Percentiles rank a stretch among this genome's conserved stretches.
These are phyloP conservation scores for Eupithecia subumbrata DNA, from an alignment of 2,888 invertebrate genomes.

Conservation along the genomic window DNA sequence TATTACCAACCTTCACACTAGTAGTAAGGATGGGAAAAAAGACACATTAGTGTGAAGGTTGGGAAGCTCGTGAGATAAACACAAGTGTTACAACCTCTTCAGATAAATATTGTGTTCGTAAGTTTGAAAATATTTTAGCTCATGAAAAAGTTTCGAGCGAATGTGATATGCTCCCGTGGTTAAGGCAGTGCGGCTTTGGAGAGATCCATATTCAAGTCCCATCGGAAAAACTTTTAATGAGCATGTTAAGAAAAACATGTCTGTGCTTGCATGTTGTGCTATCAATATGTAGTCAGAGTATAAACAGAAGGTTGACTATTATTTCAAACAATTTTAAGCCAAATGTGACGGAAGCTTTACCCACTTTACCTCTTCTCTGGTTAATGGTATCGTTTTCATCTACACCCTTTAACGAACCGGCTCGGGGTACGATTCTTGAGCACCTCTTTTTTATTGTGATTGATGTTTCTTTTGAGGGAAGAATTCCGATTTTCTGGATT, in stretches of 20 bases:
- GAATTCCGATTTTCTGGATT: not conserved
- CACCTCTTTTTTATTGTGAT: conserved; percentile 7
- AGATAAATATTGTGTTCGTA: no score
- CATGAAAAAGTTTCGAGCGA: not conserved
- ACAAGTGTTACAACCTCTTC: no score
- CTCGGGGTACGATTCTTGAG: conserved; percentile 5
- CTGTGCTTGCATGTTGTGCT: not conserved
- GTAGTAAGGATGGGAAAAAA: no score
- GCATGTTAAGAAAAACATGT: not conserved
- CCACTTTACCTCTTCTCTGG: conserved; percentile 1
- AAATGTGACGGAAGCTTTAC: no score
- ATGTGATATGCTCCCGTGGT: not conserved
- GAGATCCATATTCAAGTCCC: not conserved
- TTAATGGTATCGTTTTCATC: conserved; percentile 12
- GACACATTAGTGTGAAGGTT: no score
- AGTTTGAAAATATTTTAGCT: no score
- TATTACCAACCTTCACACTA: no score
- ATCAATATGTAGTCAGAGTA: no score
- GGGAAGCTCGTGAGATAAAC: no score
- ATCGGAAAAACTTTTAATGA: conserved; percentile 1
- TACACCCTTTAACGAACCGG: conserved; percentile 9
- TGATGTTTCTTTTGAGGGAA: conserved; percentile 4
- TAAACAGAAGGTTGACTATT: no score
- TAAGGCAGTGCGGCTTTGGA: not conserved
- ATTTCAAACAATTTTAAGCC: no score